Evolutionary conservation across 2,797 vertebrate species (phyloP), one percentile per base, ranked within the genome.

Genomic region (Poecilia velifera): DNA sequence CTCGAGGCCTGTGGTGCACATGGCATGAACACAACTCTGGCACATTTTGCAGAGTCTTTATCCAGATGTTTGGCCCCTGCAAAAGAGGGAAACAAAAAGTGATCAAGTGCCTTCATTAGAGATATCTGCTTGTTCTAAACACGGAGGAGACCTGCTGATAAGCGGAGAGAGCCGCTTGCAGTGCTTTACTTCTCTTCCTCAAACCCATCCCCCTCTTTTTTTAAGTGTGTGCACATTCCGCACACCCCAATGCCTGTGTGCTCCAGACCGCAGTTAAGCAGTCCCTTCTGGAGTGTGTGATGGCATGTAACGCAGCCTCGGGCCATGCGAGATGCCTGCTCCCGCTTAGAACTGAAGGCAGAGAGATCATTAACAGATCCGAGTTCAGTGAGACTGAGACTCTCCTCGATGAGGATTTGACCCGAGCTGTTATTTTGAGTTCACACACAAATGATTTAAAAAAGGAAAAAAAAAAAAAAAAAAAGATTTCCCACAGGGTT

Each of bases 261-360:
- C 86, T 94, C 87, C 94, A 95, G 92, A 96, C 95, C 95, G 84
- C 95, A 94, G 92, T 94, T 94, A 96, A 96, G 90, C 94, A 93
- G 92, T 92, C 88, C 95, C 93, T 94, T 95, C 95, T 96, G 95
- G 93, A 92, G 91, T 90, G 91, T 94, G 94, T 95, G 95, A 96
- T 91, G 86, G 93, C 95, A 95, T 92, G 92, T 92, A 90, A 89
- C 57, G 74, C 88, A 85, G 92, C 94, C 93, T 88, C 18, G 72
- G 92, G 94, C 94, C 89, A 86, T 90, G 87, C 74, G 73, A 80
- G 83, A 91, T 83, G 94, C 92, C 94, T 95, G 94, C 91, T 95
- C 93, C 93, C 91, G 93, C 93, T 96, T 94, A 95, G 62, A 85
- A 88, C 80, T 77, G 83, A 94, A 90, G 89, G 85, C 92, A 87